Conservation (phyloP, 2,113 vertebrate genomes). For the Crotalus viridis region DNA sequence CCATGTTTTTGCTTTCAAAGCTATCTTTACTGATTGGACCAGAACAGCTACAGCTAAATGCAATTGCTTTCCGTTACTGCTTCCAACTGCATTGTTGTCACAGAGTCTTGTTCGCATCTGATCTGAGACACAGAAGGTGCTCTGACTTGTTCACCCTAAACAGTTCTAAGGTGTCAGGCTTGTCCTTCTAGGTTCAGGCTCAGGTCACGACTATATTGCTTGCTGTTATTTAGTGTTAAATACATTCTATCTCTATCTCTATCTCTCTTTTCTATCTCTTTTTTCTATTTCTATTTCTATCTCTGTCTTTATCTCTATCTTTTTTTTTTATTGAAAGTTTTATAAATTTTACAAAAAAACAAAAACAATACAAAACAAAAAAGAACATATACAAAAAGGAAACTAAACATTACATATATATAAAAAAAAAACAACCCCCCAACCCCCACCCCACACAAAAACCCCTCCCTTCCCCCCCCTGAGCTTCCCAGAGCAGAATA, state of each 20-base stretch:
- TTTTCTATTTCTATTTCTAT: too few species aligned
- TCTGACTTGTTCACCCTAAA: constrained; percentile 41
- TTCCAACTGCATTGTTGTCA: constrained; percentile 37
- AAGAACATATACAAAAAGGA: too few species aligned
- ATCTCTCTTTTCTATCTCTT: too few species aligned
- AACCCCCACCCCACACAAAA: too few species aligned
- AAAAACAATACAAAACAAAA: too few species aligned
- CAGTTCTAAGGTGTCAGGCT: constrained; percentile 1
- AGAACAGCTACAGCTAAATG: not conserved
- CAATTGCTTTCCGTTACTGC: not conserved
- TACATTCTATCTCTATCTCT: not conserved
- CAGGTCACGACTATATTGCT: not conserved
- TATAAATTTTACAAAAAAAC: too few species aligned
- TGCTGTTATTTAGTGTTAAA: not conserved
- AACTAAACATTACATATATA: too few species aligned
- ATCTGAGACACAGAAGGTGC: not conserved
- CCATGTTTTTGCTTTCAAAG: not conserved
- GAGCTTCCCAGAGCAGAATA: too few species aligned
- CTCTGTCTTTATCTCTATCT: too few species aligned
- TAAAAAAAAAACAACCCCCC: too few species aligned
- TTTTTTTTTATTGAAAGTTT: too few species aligned
- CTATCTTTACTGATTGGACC: constrained; percentile 11
- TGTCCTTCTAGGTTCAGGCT: not conserved
- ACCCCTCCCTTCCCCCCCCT: too few species aligned
- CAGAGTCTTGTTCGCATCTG: not conserved